Percentiles rank a stretch among this genome's conserved stretches.
phyloP scores from a whole-genome alignment of 2,888 invertebrate species.

The Eumacrocentrus americanus region DNA sequence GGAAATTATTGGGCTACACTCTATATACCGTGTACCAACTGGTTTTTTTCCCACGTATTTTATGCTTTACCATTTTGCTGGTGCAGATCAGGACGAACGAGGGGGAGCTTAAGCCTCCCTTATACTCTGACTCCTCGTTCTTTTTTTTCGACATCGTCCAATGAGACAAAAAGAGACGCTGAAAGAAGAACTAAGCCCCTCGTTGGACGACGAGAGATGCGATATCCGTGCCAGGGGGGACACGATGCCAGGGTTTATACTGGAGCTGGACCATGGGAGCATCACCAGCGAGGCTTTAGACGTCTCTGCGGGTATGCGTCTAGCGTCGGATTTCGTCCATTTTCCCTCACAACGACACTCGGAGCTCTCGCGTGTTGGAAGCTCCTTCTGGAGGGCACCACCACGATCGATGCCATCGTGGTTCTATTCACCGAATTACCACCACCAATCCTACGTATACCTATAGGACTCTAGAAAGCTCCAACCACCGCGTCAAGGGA shows the following conservation, averaged over 20 bases:
- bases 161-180: constrained; percentile 23
- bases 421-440: constrained; percentile 21
- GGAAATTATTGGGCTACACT: background rate
- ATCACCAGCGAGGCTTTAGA: constrained; percentile 23
- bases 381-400: constrained; percentile 10
- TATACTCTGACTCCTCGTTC: background rate
- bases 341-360: background rate
- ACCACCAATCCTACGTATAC: background rate
- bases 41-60: background rate
- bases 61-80: background rate
- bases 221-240: constrained; percentile 24
- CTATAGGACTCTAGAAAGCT: too few species aligned
- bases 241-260: constrained; percentile 26
- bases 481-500: background rate
- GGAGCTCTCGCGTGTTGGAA: background rate
- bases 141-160: constrained; percentile 2
- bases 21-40: background rate
- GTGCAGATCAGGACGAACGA: constrained; percentile 21
- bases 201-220: constrained; percentile 22
- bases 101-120: constrained; percentile 10
- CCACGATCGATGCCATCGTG: constrained; percentile 26
- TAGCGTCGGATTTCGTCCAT: constrained; percentile 4
- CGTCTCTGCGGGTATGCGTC: constrained; percentile 20
- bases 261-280: constrained; percentile 24
- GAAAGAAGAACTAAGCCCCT: constrained; percentile 27